phyloP scores from a whole-genome alignment of 2,797 vertebrate genomes.

The Nasua narica region DNA sequence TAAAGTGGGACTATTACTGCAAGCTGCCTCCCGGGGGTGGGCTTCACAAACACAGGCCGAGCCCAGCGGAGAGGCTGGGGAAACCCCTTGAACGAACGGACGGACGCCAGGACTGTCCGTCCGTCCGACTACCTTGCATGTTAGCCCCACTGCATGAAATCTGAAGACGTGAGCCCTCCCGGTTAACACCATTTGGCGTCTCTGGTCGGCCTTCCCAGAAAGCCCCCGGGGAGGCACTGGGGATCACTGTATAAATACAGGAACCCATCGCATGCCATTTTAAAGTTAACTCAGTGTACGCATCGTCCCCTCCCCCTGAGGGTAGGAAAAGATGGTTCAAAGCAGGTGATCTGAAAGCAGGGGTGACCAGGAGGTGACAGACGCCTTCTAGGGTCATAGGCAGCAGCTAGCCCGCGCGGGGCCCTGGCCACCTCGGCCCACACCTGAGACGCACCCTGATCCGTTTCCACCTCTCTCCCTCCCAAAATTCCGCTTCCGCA shows the following conservation, averaged over 20 bases:
- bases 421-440: neutral
- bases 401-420: neutral
- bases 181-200: neutral
- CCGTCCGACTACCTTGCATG: neutral
- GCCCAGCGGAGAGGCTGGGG: neutral
- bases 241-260: neutral
- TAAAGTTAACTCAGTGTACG: neutral
- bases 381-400: neutral
- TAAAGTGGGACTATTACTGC: conserved; percentile 4
- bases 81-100: neutral
- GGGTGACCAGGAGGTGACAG: neutral
- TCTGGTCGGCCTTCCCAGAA: neutral
- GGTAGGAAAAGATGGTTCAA: neutral
- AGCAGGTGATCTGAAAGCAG: neutral
- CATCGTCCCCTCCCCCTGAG: neutral
- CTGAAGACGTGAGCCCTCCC: neutral
- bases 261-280: neutral
- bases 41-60: neutral
- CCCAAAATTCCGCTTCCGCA: neutral
- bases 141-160: neutral
- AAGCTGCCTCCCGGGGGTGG: neutral
- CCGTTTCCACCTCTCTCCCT: neutral
- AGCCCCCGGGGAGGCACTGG: neutral
- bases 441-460: neutral
- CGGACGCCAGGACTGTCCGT: neutral